Conservation (phyloP, 2,113 vertebrate species). For the Cyrtonyx montezumae region DNA sequence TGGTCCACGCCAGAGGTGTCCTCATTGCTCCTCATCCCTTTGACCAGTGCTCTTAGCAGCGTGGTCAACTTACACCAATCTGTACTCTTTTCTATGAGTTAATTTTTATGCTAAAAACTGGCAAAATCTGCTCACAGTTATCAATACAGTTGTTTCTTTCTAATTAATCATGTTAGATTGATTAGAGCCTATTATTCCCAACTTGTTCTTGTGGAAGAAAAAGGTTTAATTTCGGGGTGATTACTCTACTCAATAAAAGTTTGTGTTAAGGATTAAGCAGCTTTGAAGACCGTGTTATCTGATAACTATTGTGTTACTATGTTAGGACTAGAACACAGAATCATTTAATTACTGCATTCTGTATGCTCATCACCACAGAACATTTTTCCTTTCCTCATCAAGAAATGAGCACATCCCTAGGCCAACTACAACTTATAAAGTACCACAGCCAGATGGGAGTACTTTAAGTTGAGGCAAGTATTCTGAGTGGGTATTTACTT, state of each 20-base stretch:
- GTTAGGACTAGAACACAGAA: conserved; percentile 48
- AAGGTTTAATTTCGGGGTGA: not conserved
- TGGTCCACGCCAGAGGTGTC: too few species aligned
- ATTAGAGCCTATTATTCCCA: not conserved
- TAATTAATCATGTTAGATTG: not conserved
- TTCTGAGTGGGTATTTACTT: not conserved
- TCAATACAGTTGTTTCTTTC: not conserved
- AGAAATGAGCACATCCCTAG: not conserved
- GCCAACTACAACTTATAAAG: not conserved
- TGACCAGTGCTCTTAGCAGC: not conserved
- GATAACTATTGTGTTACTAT: conserved; percentile 28
- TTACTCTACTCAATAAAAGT: conserved; percentile 13
- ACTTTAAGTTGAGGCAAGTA: not conserved
- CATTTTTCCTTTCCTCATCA: not conserved
- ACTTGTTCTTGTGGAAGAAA: rapidly evolving
- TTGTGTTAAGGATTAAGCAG: conserved; percentile 50
- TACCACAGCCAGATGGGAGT: not conserved
- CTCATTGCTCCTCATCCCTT: not conserved
- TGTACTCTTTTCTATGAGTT: rapidly evolving
- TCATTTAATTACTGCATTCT: conserved; percentile 10
- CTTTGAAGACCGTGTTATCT: conserved; percentile 22
- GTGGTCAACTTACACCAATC: rapidly evolving
- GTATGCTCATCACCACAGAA: not conserved
- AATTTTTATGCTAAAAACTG: not conserved
- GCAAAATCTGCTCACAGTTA: not conserved